These are phyloP conservation scores for Megalops atlanticus DNA, from an alignment of 2,113 vertebrate genomes.

Conservation along the genomic window DNA sequence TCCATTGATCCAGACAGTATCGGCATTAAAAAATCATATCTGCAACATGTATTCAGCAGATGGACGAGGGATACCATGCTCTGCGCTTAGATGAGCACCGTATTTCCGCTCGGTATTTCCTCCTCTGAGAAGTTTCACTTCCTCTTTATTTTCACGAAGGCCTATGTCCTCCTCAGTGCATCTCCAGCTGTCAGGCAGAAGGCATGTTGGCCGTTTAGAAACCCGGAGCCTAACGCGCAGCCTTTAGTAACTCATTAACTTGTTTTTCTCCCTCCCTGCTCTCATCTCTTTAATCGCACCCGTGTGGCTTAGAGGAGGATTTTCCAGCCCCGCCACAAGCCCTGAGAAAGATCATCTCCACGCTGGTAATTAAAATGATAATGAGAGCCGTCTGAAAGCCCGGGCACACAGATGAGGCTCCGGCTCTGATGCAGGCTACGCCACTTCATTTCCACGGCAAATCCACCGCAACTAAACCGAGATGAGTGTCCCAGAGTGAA, in stretches of 20 bases:
- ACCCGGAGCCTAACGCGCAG: background rate
- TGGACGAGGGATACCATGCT: background rate
- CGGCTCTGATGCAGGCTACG: background rate
- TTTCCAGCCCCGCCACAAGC: constrained; percentile 24
- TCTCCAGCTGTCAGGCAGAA: background rate
- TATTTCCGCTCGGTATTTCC: background rate
- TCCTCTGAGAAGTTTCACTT: background rate
- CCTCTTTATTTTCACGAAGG: background rate
- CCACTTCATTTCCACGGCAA: background rate
- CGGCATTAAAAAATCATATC: background rate
- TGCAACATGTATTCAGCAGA: background rate
- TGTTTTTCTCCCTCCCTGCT: constrained; percentile 24
- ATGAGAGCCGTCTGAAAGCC: constrained; percentile 38
- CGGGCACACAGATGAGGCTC: constrained; percentile 24
- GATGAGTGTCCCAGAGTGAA: too few species aligned
- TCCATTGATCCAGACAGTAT: background rate
- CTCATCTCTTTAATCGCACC: constrained; percentile 38
- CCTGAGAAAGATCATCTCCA: constrained; percentile 33
- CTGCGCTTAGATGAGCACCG: background rate
- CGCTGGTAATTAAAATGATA: constrained; percentile 42
- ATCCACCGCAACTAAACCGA: background rate
- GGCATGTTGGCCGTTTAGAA: background rate
- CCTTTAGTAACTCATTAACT: background rate
- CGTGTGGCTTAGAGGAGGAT: constrained; percentile 29
- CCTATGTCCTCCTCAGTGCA: background rate